Conservation (phyloP, 2,797 vertebrate genomes). For the Yasuhikotakia modesta region DNA sequence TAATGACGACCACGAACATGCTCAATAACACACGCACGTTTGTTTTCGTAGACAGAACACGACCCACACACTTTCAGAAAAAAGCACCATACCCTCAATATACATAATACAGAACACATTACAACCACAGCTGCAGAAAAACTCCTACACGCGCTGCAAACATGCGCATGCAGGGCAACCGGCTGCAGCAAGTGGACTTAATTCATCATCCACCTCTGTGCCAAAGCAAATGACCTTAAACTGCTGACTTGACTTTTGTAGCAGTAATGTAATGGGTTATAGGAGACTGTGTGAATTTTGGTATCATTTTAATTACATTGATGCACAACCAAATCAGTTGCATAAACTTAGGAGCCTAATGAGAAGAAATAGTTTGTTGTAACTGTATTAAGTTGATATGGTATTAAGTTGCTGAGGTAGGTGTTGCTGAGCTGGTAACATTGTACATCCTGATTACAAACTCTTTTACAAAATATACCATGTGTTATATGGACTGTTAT, state of each 20-base stretch:
- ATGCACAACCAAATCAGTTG: not conserved
- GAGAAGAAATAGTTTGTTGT: not conserved
- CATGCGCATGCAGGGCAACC: not conserved
- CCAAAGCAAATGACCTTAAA: slow-evolving; percentile 17
- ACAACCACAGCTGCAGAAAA: slow-evolving; percentile 31
- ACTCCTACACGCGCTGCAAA: slow-evolving; percentile 42
- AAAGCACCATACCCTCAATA: slow-evolving; percentile 12
- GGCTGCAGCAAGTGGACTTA: slow-evolving; percentile 36
- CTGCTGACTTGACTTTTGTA: slow-evolving; percentile 32
- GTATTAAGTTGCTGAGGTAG: no score
- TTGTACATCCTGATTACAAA: not conserved
- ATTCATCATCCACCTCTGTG: not conserved
- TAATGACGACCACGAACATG: slow-evolving; percentile 63
- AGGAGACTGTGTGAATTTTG: not conserved
- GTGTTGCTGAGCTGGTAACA: not conserved
- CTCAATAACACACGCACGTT: slow-evolving; percentile 39
- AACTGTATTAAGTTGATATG: not conserved
- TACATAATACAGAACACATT: slow-evolving; percentile 22
- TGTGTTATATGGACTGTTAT: not conserved
- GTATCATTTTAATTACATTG: not conserved
- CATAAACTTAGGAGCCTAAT: not conserved
- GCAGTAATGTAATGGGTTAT: not conserved
- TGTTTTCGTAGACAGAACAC: slow-evolving; percentile 15
- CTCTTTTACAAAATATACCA: not conserved
- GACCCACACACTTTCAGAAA: slow-evolving; percentile 22